phyloP scores from a whole-genome alignment of 2,888 invertebrate species.

The Torymus auratus region DNA sequence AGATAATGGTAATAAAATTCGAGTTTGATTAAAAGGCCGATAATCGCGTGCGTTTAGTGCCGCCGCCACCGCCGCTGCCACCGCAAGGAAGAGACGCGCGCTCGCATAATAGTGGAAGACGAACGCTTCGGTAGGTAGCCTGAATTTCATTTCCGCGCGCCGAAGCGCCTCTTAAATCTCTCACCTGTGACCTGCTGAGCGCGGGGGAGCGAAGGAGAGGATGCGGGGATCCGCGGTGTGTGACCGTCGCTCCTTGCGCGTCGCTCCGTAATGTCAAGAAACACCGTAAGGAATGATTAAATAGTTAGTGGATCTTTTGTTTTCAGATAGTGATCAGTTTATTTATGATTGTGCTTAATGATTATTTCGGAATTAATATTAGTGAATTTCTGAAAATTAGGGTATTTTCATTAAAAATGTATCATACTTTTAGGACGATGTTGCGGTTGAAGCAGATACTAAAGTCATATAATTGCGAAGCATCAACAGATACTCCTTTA shows the following conservation, averaged over 20 bases:
- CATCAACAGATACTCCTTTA: not conserved
- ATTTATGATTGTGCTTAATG: too few relatives aligned
- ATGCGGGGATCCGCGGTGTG: slow-evolving; percentile 62
- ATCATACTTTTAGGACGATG: too few relatives aligned
- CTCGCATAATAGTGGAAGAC: not conserved
- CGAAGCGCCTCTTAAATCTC: slow-evolving; percentile 66
- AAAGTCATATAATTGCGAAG: not conserved
- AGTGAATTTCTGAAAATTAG: too few relatives aligned
- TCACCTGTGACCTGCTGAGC: slow-evolving; percentile 70
- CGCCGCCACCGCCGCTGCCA: too few relatives aligned
- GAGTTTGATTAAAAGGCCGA: slow-evolving; percentile 23
- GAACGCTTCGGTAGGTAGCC: slow-evolving; percentile 10
- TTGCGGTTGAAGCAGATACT: too few relatives aligned
- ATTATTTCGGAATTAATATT: too few relatives aligned
- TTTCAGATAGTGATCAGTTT: too few relatives aligned
- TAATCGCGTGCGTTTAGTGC: slow-evolving; percentile 20
- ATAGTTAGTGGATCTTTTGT: slow-evolving; percentile 3
- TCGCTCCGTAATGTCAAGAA: slow-evolving; percentile 59
- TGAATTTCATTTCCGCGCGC: slow-evolving; percentile 37
- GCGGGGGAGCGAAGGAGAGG: slow-evolving; percentile 15
- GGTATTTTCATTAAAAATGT: too few relatives aligned
- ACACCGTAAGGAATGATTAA: slow-evolving; percentile 53
- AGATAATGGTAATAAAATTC: slow-evolving; percentile 10
- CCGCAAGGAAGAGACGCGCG: too few relatives aligned
- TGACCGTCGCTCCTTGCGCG: slow-evolving; percentile 64